Conservation (phyloP, 2,888 invertebrate species). For the Eupithecia inturbata region DNA sequence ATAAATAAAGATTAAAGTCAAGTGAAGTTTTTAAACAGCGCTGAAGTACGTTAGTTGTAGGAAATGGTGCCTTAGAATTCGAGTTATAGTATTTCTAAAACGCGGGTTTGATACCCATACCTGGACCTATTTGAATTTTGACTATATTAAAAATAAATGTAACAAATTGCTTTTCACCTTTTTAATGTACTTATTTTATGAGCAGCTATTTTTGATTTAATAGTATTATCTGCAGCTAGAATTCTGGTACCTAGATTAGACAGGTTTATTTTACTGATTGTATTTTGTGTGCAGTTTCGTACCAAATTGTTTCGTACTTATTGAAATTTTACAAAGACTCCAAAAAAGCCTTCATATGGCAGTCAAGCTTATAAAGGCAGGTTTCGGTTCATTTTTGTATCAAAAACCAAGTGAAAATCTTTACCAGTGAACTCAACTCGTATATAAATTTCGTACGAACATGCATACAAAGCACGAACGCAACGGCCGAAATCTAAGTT, state of each 20-base stretch:
- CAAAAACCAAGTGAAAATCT: neutral
- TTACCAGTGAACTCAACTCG: neutral
- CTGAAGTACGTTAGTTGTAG: slow-evolving; percentile 6
- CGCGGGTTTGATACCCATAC: neutral
- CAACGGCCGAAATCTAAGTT: neutral
- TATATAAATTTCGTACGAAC: slow-evolving; percentile 15
- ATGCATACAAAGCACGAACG: neutral
- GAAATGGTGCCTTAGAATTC: slow-evolving; percentile 18
- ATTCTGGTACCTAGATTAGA: neutral
- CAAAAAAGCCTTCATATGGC: neutral
- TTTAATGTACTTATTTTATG: neutral
- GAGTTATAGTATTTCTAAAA: slow-evolving; percentile 6
- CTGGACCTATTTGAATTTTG: neutral
- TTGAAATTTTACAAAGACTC: neutral
- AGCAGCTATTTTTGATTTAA: neutral
- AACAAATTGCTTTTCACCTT: neutral
- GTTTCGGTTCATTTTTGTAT: too few species aligned
- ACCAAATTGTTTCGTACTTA: neutral
- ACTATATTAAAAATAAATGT: neutral
- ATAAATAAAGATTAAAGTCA: neutral
- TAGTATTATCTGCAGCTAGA: slow-evolving; percentile 1
- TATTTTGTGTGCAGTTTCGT: neutral
- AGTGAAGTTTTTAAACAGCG: slow-evolving; percentile 4
- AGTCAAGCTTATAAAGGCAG: too few species aligned
- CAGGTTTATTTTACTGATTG: neutral